These are phyloP conservation scores for Oscheius onirici DNA, from an alignment of 2,888 invertebrate species.

Conservation along the genomic window DNA sequence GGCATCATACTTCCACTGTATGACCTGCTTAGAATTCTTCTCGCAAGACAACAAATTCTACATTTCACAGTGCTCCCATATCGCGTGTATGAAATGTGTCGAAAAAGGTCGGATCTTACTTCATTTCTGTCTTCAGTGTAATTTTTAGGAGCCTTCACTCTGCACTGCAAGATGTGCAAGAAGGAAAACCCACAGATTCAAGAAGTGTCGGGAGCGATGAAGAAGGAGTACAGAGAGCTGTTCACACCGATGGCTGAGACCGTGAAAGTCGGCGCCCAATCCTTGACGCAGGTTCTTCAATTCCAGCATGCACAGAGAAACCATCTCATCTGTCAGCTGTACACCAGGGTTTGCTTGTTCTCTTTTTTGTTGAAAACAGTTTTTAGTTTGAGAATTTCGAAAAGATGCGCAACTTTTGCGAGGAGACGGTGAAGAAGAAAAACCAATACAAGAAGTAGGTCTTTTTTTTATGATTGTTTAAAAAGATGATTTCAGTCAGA, in stretches of 20 bases:
- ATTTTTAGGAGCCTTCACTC: slow-evolving; percentile 13
- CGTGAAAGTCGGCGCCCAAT: not conserved
- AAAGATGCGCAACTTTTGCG: slow-evolving; percentile 20
- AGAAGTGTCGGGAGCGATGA: slow-evolving; percentile 6
- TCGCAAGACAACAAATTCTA: slow-evolving; percentile 8
- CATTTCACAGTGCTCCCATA: slow-evolving; percentile 13
- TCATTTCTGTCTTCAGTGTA: not conserved
- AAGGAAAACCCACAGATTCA: slow-evolving; percentile 22
- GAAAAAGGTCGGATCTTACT: slow-evolving; percentile 12
- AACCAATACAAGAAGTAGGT: slow-evolving; percentile 21
- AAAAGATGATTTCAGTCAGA: slow-evolving; percentile 1
- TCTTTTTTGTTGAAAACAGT: not conserved
- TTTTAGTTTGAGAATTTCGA: slow-evolving; percentile 21
- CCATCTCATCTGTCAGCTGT: slow-evolving; percentile 5
- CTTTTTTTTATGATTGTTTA: not conserved
- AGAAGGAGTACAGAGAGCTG: slow-evolving; percentile 8
- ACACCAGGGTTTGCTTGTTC: not conserved
- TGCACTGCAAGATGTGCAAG: slow-evolving; percentile 23
- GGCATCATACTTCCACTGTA: slow-evolving; percentile 16
- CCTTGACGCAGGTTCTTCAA: not conserved
- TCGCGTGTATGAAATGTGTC: slow-evolving; percentile 23
- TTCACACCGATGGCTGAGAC: slow-evolving; percentile 10
- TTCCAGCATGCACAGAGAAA: slow-evolving; percentile 21
- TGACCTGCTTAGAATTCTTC: slow-evolving; percentile 4
- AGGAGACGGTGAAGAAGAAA: slow-evolving; percentile 16